Percentiles rank a stretch among this genome's conserved stretches.
These are phyloP conservation scores for Carposina sasakii DNA, from an alignment of 1,140 invertebrate genomes.

Conservation along the genomic window DNA sequence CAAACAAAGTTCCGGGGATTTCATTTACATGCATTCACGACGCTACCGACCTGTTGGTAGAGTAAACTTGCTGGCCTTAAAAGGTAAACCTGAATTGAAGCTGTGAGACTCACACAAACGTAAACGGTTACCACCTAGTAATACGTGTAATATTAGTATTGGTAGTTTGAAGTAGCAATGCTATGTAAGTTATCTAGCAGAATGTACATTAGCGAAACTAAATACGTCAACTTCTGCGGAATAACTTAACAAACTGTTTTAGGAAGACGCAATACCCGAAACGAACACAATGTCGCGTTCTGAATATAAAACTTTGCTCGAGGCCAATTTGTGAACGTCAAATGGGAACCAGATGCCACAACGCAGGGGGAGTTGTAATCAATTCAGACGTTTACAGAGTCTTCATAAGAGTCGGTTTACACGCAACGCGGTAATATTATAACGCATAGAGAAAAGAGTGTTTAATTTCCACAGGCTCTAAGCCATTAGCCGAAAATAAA, in stretches of 20 bases:
- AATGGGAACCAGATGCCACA: constrained; percentile 19
- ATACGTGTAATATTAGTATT: too few species aligned
- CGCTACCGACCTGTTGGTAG: constrained; percentile 21
- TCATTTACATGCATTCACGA: constrained; percentile 48
- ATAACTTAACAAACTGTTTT: too few species aligned
- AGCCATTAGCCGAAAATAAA: constrained; percentile 54
- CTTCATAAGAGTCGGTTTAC: constrained; percentile 24
- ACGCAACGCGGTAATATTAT: constrained; percentile 30
- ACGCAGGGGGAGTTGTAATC: constrained; percentile 15
- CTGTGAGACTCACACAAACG: too few species aligned
- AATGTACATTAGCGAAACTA: too few species aligned
- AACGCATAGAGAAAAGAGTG: constrained; percentile 34
- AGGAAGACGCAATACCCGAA: too few species aligned
- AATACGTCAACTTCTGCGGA: too few species aligned
- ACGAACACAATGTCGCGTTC: too few species aligned
- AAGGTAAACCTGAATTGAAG: too few species aligned
- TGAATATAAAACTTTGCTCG: constrained; percentile 27
- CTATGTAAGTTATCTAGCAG: too few species aligned
- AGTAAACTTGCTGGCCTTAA: constrained; percentile 39
- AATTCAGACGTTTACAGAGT: constrained; percentile 13
- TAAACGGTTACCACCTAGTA: too few species aligned
- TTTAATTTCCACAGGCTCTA: constrained; percentile 52
- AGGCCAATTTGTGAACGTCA: constrained; percentile 20
- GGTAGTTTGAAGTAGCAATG: too few species aligned
- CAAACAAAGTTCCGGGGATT: constrained; percentile 38